Evolutionary conservation across 2,113 vertebrate genomes (phyloP).

Genomic region (Thymallus thymallus): DNA sequence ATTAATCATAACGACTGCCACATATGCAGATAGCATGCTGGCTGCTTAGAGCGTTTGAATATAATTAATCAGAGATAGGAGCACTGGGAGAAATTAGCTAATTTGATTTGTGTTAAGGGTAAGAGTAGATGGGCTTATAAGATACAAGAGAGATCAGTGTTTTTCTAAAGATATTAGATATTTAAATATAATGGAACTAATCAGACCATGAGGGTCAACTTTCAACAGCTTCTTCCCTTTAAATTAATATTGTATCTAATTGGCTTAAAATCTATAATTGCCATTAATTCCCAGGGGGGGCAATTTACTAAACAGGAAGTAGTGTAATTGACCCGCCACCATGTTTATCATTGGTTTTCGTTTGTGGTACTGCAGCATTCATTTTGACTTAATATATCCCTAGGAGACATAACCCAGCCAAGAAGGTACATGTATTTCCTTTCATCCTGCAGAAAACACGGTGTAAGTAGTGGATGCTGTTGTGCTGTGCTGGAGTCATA

Average conservation of each 20-base stretch:
- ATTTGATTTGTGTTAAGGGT: not conserved
- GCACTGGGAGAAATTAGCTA: not conserved
- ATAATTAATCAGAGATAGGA: conserved; percentile 12
- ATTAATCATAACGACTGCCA: not conserved
- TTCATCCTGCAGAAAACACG: conserved; percentile 11
- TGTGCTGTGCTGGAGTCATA: conserved; percentile 12
- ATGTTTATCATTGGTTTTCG: conserved; percentile 2
- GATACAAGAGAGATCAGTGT: conserved; percentile 1
- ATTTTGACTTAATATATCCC: conserved; percentile 27
- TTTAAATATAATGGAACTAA: not conserved
- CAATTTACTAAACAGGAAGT: conserved; percentile 10
- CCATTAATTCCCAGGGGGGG: conserved; percentile 8
- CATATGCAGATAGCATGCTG: not conserved
- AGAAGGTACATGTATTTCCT: conserved; percentile 19
- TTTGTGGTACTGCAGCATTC: not conserved
- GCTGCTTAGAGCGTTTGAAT: not conserved
- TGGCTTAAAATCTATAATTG: conserved; percentile 11
- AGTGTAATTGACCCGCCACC: not conserved
- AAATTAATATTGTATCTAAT: conserved; percentile 5
- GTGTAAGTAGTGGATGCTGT: not conserved
- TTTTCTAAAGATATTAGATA: not conserved
- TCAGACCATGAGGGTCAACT: not conserved
- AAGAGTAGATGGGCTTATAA: not conserved
- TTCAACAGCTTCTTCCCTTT: not conserved
- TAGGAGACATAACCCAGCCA: conserved; percentile 20